phyloP scores from a whole-genome alignment of 64 coral and sea anemone species.

The Pocillopora verrucosa region DNA sequence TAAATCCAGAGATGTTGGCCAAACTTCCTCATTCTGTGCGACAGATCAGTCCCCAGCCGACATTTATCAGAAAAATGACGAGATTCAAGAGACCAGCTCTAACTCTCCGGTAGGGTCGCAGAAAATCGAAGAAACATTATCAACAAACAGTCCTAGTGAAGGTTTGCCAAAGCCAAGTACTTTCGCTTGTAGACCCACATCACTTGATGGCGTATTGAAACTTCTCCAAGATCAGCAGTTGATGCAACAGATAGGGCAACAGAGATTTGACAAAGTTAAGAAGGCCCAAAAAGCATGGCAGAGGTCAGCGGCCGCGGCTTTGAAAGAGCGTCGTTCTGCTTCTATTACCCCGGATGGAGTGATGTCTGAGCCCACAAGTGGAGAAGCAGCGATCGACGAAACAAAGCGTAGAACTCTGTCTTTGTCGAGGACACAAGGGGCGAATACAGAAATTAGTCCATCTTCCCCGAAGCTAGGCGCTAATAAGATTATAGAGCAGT shows the following conservation, averaged over 20 bases:
- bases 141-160: not conserved
- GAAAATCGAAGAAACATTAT: not conserved
- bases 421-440: not conserved
- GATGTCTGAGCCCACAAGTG: not conserved
- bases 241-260: conserved; percentile 72
- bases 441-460: conserved; percentile 1
- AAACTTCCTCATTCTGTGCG: not conserved
- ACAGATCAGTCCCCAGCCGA: not conserved
- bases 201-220: conserved; percentile 72
- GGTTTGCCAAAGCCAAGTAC: not conserved
- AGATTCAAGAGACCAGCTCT: not conserved
- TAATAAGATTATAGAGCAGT: conserved; percentile 54
- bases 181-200: conserved; percentile 48
- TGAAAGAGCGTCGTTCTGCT: conserved; percentile 38
- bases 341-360: conserved; percentile 26
- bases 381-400: not conserved
- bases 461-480: conserved; percentile 8
- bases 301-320: conserved; percentile 71
- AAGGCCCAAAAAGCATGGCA: conserved; percentile 73
- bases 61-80: not conserved
- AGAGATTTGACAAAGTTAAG: conserved; percentile 53
- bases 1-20: not conserved
- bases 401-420: not conserved
- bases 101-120: not conserved
- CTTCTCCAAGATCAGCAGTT: conserved; percentile 85